Evolutionary conservation across 2,113 vertebrate species (phyloP).

Genomic region (Argyrosomus japonicus): DNA sequence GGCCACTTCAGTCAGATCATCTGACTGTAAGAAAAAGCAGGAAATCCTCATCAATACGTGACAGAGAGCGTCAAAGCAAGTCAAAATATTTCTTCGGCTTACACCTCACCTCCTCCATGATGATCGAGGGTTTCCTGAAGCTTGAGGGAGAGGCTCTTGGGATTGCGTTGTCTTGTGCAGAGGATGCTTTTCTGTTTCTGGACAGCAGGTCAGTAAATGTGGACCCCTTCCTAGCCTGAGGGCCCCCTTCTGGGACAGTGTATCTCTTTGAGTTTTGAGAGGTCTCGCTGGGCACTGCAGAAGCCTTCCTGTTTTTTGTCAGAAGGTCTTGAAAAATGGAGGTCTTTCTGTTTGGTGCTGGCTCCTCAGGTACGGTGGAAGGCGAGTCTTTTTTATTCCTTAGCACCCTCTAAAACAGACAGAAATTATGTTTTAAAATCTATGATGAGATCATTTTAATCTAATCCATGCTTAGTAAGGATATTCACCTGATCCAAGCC

Average conservation of each 20-base stretch:
- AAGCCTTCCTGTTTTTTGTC: conserved; percentile 74
- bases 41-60: not conserved
- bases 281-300: conserved; percentile 57
- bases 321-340: conserved; percentile 78
- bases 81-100: not conserved
- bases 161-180: conserved; percentile 43
- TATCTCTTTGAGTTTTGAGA: conserved; percentile 62
- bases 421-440: not conserved
- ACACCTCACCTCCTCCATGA: conserved; percentile 78
- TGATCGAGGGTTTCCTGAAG: conserved; percentile 75
- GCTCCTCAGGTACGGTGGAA: conserved; percentile 56
- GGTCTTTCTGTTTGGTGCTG: conserved; percentile 58
- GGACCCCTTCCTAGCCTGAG: conserved; percentile 72
- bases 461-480: not conserved
- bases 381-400: conserved; percentile 70
- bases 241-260: conserved; percentile 55
- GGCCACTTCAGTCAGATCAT: conserved; percentile 54
- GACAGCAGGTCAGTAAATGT: conserved; percentile 76
- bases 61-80: not conserved
- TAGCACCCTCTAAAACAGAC: conserved; percentile 73
- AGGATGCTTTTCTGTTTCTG: conserved; percentile 70
- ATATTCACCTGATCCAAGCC: conserved; percentile 81
- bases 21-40: conserved; percentile 40
- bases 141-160: conserved; percentile 7
- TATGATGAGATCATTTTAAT: not conserved